A percentile compares a stretch with the other conserved stretches of the same genome.
Evolutionary conservation across 2,888 invertebrate species (phyloP).

Genomic region (Notodromas monacha): DNA sequence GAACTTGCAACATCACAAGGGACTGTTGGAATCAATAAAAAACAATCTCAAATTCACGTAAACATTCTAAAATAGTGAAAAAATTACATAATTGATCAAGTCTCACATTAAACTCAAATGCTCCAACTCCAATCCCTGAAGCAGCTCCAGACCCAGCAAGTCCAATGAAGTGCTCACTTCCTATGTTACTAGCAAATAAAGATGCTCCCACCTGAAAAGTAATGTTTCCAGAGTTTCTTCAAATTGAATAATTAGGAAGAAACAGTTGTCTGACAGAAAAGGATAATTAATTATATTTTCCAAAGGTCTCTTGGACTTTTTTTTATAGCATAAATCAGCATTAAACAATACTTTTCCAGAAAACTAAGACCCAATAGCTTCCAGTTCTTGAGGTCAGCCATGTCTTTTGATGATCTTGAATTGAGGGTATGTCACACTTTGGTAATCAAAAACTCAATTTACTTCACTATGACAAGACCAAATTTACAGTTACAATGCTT

Average conservation of each 20-base stretch:
- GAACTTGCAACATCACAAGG: slow-evolving; percentile 15
- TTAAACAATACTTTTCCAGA: too few relatives aligned
- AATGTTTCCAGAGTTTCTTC: slow-evolving; percentile 5
- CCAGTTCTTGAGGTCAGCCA: too few relatives aligned
- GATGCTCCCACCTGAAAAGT: slow-evolving; percentile 18
- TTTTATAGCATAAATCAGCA: too few relatives aligned
- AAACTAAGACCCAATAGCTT: too few relatives aligned
- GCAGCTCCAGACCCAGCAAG: slow-evolving; percentile 20
- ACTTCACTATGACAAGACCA: too few relatives aligned
- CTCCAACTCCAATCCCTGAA: slow-evolving; percentile 19
- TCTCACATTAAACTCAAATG: slow-evolving; percentile 19
- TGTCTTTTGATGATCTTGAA: too few relatives aligned
- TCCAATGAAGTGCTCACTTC: slow-evolving; percentile 21
- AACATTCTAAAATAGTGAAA: not conserved
- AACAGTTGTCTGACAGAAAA: too few relatives aligned
- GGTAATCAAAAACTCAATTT: too few relatives aligned
- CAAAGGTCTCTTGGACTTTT: too few relatives aligned
- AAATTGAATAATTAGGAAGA: slow-evolving; percentile 8
- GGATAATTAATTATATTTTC: too few relatives aligned
- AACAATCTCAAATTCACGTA: not conserved
- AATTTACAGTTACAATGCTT: too few relatives aligned
- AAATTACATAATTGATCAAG: not conserved
- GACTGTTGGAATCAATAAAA: slow-evolving; percentile 13
- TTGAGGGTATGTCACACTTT: too few relatives aligned
- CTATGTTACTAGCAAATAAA: slow-evolving; percentile 20